Percentiles rank a stretch among this genome's conserved stretches.
Evolutionary conservation across 2,888 invertebrate species (phyloP).

Genomic region (Lamproptera curius): DNA sequence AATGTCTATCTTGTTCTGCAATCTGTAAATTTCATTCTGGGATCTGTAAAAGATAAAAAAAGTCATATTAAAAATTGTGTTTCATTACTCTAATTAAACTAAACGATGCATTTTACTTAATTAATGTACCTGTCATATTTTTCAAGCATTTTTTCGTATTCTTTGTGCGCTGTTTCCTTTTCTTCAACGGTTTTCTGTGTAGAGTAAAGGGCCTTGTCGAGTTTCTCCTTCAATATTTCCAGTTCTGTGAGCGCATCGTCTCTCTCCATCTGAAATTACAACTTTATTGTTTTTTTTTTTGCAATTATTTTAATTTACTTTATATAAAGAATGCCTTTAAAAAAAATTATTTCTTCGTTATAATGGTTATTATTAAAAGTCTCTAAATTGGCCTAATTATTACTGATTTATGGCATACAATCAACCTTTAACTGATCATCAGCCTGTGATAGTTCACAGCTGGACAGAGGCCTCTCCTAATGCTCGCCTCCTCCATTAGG

Average conservation of each 20-base stretch:
- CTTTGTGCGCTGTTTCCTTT: constrained; percentile 91
- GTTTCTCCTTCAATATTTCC: constrained; percentile 91
- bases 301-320: too few species aligned
- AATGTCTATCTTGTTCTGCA: constrained; percentile 93
- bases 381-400: too few species aligned
- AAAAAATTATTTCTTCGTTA: too few species aligned
- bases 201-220: constrained; percentile 90
- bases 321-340: too few species aligned
- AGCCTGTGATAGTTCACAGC: too few species aligned
- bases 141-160: constrained; percentile 94
- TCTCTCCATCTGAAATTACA: constrained; percentile 83
- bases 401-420: too few species aligned
- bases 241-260: constrained; percentile 92
- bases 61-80: constrained; percentile 1
- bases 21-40: constrained; percentile 92
- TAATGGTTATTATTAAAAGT: too few species aligned
- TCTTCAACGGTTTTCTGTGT: constrained; percentile 92
- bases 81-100: background rate
- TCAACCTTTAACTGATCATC: too few species aligned
- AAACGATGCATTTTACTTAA: background rate
- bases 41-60: constrained; percentile 76
- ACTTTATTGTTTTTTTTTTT: background rate
- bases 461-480: too few species aligned
- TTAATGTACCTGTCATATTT: constrained; percentile 88
- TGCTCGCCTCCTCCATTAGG: too few species aligned